Evolutionary conservation across 2,888 invertebrate species (phyloP).

Genomic region (Xylocampa areola): DNA sequence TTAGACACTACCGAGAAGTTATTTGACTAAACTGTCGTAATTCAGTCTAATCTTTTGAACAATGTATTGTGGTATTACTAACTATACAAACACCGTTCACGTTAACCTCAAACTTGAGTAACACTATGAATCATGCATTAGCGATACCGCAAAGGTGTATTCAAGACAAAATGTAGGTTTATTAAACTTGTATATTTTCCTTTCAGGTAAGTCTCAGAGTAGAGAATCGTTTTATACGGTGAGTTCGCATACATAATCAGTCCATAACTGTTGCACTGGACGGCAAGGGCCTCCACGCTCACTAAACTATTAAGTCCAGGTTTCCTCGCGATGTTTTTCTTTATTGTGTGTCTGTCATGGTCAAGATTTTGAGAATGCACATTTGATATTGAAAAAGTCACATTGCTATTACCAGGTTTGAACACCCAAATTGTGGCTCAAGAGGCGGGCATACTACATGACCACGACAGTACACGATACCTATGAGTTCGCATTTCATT

Average conservation of each 20-base stretch:
- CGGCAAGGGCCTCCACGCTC: too few relatives aligned
- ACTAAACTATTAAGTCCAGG: too few relatives aligned
- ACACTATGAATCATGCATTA: slow-evolving; percentile 67
- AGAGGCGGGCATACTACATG: too few relatives aligned
- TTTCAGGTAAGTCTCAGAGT: slow-evolving; percentile 62
- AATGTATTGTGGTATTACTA: slow-evolving; percentile 58
- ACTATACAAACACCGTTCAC: slow-evolving; percentile 55
- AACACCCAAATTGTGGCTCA: too few relatives aligned
- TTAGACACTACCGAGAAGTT: slow-evolving; percentile 37
- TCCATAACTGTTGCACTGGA: too few relatives aligned
- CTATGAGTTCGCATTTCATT: slow-evolving; percentile 58
- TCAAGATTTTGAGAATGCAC: too few relatives aligned
- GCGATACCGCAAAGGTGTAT: slow-evolving; percentile 44
- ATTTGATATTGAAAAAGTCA: too few relatives aligned
- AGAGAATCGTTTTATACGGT: slow-evolving; percentile 60
- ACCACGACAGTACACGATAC: too few relatives aligned
- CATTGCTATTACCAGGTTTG: too few relatives aligned
- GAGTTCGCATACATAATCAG: slow-evolving; percentile 62
- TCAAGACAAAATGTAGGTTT: slow-evolving; percentile 36
- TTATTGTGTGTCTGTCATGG: too few relatives aligned
- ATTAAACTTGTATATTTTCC: slow-evolving; percentile 62
- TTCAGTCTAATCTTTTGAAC: slow-evolving; percentile 32
- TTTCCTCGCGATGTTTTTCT: too few relatives aligned
- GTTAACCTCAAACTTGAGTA: slow-evolving; percentile 67
- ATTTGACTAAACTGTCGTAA: slow-evolving; percentile 31